Percentiles rank a stretch among this genome's conserved stretches.
phyloP scores from a whole-genome alignment of 2,113 vertebrate species.

The Vulpes vulpes region DNA sequence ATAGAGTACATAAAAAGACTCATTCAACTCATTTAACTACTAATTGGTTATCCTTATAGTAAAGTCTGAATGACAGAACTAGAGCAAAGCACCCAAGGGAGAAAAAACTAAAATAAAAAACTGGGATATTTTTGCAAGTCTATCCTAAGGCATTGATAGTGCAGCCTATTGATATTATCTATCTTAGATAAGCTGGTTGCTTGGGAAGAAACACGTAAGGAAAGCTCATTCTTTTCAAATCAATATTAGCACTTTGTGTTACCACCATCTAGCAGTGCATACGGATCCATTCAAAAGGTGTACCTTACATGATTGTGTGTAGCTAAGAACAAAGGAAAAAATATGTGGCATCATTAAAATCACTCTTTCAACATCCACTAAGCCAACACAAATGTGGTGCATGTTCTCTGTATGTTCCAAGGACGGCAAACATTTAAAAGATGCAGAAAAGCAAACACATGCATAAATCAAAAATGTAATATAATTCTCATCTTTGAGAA shows the following conservation, averaged over 20 bases:
- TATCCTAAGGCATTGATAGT: neutral
- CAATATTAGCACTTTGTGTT: neutral
- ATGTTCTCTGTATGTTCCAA: neutral
- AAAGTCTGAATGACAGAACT: neutral
- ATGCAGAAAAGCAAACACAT: neutral
- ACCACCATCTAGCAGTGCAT: neutral
- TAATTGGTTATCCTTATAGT: neutral
- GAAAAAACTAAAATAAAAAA: neutral
- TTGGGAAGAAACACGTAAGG: neutral
- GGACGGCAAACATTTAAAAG: neutral
- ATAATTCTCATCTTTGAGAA: neutral
- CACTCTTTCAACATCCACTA: neutral
- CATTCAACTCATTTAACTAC: conserved; percentile 43
- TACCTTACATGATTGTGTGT: neutral
- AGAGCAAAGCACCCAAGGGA: neutral
- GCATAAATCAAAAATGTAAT: neutral
- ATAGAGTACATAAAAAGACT: conserved; percentile 71
- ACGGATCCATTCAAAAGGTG: neutral
- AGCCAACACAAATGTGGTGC: neutral
- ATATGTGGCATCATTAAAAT: neutral
- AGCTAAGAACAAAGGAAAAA: neutral
- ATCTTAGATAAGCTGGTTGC: neutral
- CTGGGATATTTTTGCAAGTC: neutral
- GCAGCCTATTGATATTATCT: neutral
- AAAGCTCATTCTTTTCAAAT: neutral